phyloP scores from a whole-genome alignment of 53 echinoderm and acorn worm species.

The Patiria pectinifera region DNA sequence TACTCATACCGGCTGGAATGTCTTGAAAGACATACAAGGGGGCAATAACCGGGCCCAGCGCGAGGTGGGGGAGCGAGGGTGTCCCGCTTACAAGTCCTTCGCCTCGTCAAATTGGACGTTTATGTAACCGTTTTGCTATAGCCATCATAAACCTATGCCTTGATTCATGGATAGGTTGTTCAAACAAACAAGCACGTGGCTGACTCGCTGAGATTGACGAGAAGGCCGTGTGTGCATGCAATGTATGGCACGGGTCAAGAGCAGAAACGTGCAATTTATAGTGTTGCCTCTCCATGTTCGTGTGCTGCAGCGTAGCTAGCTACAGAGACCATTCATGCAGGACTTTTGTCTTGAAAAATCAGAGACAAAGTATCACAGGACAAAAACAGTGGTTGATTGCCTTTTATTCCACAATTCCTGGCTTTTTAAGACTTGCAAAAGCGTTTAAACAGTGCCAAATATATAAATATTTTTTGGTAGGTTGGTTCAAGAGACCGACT shows the following conservation, averaged over 20 bases:
- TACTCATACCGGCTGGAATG: background rate
- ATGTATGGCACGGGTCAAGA: background rate
- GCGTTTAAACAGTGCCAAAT: no score
- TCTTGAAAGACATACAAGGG: background rate
- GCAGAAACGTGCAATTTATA: background rate
- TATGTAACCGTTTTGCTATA: background rate
- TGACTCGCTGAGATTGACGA: background rate
- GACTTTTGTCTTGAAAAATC: no score
- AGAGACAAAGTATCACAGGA: no score
- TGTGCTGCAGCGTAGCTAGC: no score
- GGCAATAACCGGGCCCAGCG: background rate
- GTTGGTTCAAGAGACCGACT: no score
- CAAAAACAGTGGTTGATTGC: no score
- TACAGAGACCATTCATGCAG: no score
- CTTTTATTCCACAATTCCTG: no score
- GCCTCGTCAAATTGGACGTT: background rate
- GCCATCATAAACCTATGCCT: background rate
- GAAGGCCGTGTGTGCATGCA: background rate
- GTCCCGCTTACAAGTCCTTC: background rate
- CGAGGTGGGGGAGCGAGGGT: background rate
- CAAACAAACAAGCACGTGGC: background rate
- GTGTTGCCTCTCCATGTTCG: background rate
- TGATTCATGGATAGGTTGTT: background rate
- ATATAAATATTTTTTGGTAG: no score
- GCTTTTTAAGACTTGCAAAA: no score